These are phyloP conservation scores for Pocillopora grandis DNA, from an alignment of 92 coral and sea anemone species.

Conservation along the genomic window DNA sequence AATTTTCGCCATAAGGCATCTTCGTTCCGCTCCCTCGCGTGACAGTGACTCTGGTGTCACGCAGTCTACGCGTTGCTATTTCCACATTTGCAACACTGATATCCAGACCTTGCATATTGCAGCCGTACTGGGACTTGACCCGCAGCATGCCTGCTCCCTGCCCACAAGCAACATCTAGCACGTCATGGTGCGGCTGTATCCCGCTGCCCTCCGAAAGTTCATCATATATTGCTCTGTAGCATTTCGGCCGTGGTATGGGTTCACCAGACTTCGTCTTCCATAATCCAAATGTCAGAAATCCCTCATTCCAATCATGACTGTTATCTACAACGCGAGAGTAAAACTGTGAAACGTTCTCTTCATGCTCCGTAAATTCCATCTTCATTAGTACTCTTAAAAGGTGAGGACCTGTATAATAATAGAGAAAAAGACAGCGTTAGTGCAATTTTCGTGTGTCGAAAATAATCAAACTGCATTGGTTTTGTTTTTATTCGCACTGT, in stretches of 20 bases:
- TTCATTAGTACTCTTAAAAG: neutral
- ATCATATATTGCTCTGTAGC: constrained; percentile 29
- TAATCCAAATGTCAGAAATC: constrained; percentile 42
- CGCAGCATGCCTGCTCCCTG: constrained; percentile 45
- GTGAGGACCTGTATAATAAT: no score
- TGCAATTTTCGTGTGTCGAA: no score
- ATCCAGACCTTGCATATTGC: constrained; percentile 36
- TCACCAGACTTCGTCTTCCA: constrained; percentile 43
- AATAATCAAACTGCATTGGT: no score
- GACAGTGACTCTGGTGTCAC: constrained; percentile 45
- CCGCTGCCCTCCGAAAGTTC: constrained; percentile 37
- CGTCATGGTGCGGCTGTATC: constrained; percentile 30
- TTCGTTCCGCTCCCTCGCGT: constrained; percentile 55
- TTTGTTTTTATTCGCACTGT: no score
- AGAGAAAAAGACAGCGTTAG: no score
- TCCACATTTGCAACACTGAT: constrained; percentile 41
- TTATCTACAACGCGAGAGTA: constrained; percentile 29
- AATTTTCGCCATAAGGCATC: constrained; percentile 42
- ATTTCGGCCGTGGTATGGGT: constrained; percentile 18
- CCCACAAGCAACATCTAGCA: constrained; percentile 43
- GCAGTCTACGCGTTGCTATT: constrained; percentile 46
- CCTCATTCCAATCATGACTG: constrained; percentile 41
- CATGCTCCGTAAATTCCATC: constrained; percentile 34
- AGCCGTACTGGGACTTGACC: constrained; percentile 23
- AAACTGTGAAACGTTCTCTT: constrained; percentile 33